phyloP scores from a whole-genome alignment of 2,888 invertebrate species.

The Smittia sp. region DNA sequence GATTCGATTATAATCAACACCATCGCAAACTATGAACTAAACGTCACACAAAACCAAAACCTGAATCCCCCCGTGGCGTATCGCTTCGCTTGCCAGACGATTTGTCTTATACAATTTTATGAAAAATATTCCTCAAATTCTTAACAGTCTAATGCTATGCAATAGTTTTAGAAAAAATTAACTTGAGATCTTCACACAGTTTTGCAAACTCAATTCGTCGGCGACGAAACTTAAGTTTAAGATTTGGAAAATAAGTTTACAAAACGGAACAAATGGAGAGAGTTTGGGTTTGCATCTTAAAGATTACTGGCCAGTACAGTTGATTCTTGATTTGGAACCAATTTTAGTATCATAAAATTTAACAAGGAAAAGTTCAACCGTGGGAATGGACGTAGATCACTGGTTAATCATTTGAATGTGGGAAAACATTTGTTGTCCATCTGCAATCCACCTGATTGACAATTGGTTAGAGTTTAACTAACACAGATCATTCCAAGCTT shows the following conservation, averaged over 20 bases:
- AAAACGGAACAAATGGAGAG: not conserved
- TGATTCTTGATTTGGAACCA: slow-evolving; percentile 10
- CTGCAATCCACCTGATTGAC: no score
- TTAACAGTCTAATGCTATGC: not conserved
- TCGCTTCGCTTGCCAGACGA: not conserved
- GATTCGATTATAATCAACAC: no score
- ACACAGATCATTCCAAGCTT: no score
- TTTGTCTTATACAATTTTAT: not conserved
- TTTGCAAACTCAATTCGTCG: not conserved
- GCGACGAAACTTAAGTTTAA: not conserved
- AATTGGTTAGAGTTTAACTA: no score
- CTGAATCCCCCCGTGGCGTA: not conserved
- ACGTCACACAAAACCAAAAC: not conserved
- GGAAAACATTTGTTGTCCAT: no score
- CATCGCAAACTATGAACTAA: not conserved
- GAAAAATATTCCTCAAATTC: not conserved
- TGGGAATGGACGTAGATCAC: slow-evolving; percentile 7
- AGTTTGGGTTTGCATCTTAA: not conserved
- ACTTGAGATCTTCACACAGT: slow-evolving; percentile 37
- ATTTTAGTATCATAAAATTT: no score
- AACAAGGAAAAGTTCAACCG: not conserved
- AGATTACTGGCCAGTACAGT: slow-evolving; percentile 22
- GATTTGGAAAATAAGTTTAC: not conserved
- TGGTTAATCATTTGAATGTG: not conserved
- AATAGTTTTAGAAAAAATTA: not conserved